phyloP scores from a whole-genome alignment of 2,888 invertebrate species.

The Agrenia bidenticulata region DNA sequence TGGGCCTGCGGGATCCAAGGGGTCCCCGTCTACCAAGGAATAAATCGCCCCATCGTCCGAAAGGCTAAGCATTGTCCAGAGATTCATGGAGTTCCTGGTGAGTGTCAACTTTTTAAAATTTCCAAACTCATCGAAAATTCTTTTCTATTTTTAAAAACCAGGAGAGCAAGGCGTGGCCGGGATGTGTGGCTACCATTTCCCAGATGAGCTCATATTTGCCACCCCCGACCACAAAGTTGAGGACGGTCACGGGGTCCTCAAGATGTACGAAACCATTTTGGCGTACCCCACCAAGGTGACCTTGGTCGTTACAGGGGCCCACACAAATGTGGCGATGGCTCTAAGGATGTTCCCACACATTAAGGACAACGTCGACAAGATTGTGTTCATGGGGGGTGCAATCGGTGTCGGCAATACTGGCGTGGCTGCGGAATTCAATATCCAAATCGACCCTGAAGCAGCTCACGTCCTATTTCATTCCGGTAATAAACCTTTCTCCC shows the following conservation, averaged over 20 bases:
- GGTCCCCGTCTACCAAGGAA: conserved; percentile 33
- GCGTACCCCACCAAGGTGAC: conserved; percentile 31
- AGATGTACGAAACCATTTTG: conserved; percentile 27
- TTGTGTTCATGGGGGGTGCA: conserved; percentile 45
- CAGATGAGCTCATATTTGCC: conserved; percentile 35
- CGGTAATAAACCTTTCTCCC: conserved; percentile 15
- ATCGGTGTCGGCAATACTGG: conserved; percentile 44
- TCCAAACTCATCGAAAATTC: neutral
- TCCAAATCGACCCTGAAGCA: conserved; percentile 44
- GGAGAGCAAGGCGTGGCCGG: conserved; percentile 45
- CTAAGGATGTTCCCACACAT: conserved; percentile 40
- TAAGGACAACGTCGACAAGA: conserved; percentile 32
- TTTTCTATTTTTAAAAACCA: conserved; percentile 5
- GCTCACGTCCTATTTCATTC: conserved; percentile 38
- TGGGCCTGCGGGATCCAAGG: conserved; percentile 43
- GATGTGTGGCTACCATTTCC: conserved; percentile 44
- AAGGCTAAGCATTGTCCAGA: conserved; percentile 41
- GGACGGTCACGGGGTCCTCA: conserved; percentile 26
- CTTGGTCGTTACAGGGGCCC: conserved; percentile 39
- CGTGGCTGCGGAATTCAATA: conserved; percentile 40
- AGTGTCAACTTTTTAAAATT: neutral
- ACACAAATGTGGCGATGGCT: conserved; percentile 39
- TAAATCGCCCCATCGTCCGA: conserved; percentile 28
- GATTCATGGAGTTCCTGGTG: conserved; percentile 43
- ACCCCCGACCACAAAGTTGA: conserved; percentile 18